Conservation (phyloP, 2,113 vertebrate species). For the Morphnarchus princeps region DNA sequence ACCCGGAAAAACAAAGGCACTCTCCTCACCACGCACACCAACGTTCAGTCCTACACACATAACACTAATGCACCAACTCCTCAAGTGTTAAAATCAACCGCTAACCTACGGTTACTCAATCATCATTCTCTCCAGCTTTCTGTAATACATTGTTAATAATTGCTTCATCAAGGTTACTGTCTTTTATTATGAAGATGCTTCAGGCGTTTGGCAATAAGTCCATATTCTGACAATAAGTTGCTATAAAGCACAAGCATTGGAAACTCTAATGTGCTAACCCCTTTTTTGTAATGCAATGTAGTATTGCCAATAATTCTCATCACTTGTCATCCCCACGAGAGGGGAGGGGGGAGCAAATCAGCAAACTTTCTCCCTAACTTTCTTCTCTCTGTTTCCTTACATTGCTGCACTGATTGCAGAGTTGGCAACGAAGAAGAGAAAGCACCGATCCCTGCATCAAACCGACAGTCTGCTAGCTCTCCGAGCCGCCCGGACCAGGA, state of each 20-base stretch:
- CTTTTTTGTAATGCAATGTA: conserved; percentile 50
- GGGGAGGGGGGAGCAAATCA: conserved; percentile 33
- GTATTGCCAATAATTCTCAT: conserved; percentile 72
- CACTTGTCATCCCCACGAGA: conserved; percentile 60
- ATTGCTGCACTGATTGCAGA: conserved; percentile 24
- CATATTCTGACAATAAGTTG: conserved; percentile 78
- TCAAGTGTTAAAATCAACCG: conserved; percentile 76
- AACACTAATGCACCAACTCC: conserved; percentile 64
- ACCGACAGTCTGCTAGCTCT: conserved; percentile 38
- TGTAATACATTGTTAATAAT: conserved; percentile 80
- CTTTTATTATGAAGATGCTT: conserved; percentile 80
- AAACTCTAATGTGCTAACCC: conserved; percentile 65
- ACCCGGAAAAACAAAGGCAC: conserved; percentile 69
- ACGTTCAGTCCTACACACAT: conserved; percentile 18
- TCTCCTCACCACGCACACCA: conserved; percentile 21
- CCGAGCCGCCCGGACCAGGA: conserved; percentile 23
- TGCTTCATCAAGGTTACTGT: conserved; percentile 82
- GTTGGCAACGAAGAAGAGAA: conserved; percentile 47
- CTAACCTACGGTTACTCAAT: conserved; percentile 75
- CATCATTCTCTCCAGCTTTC: conserved; percentile 76
- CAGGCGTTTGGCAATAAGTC: conserved; percentile 76
- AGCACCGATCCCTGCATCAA: conserved; percentile 13
- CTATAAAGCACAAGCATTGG: conserved; percentile 66
- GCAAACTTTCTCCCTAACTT: conserved; percentile 51
- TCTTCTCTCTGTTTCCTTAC: conserved; percentile 25